Evolutionary conservation across 1,140 invertebrate species (phyloP), one percentile per base, ranked within the genome.

Genomic region (Aphelinus certus): DNA sequence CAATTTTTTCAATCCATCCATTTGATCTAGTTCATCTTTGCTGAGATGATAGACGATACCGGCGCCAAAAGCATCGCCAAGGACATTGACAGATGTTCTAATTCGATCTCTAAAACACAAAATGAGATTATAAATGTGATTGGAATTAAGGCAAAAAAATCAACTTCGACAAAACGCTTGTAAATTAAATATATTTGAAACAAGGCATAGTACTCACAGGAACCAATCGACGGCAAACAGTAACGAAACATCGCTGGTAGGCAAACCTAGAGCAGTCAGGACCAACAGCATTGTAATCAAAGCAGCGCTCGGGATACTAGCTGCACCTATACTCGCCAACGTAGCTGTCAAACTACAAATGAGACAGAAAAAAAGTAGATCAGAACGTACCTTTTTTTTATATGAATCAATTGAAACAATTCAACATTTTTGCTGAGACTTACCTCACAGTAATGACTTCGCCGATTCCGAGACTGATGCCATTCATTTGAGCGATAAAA

Each of bases 261-360:
- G 92, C 47, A 95, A 88, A 49, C 93, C 93, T 45, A 95, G 88
- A 3, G 93, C 91, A 68, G 92, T 92, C 56, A 95, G 84, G 5
- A 95, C 93, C 77, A 95, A 90, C n/a, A 94, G 85, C 92, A 94
- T 94, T 26, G 93, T 94, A n/a, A 94, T 92, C 10, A 93, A 80
- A 49, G 91, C 91, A 62, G 93, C 92, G 79, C 93, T 92, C 3
- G 94, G 94, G 51, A 95, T 93, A 74, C 93, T 93, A 2, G 94
- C 94, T 5, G 94, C 93, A 64, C 94, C 94, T 78, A 95, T 92
- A 67, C 93, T 93, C 2, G 94, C 94, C 64, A 93, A 88, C 7
- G 93, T 94, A 7, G 93, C 92, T 26, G 93, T 94, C 60, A 94
- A 88, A 81, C 92, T 92, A 26, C 26, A 26, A 26, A 26, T 26